Evolutionary conservation across 2,888 invertebrate species (phyloP).

Genomic region (Drosophila helvetica): DNA sequence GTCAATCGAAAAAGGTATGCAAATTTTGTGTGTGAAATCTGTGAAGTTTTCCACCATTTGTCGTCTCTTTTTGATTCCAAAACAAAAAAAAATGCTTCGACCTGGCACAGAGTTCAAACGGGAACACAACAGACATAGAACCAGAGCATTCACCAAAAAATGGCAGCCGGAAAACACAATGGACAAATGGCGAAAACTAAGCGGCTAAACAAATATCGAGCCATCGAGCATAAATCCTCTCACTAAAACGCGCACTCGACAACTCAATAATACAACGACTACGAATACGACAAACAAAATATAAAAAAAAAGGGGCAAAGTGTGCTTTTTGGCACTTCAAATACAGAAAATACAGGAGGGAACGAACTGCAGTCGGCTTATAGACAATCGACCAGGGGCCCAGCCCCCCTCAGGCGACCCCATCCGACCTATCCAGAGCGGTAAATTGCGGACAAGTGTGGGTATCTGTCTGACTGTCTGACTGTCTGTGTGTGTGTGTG

Average conservation of each 20-base stretch:
- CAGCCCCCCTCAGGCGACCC: constrained; percentile 2
- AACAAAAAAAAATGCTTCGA: too few species aligned
- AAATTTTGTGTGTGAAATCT: background rate
- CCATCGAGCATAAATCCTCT: constrained; percentile 68
- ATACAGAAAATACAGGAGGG: constrained; percentile 32
- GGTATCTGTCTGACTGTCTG: background rate
- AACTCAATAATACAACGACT: constrained; percentile 43
- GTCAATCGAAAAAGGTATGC: background rate
- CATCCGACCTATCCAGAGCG: constrained; percentile 2
- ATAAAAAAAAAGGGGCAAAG: constrained; percentile 39
- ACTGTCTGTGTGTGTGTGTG: constrained; percentile 36
- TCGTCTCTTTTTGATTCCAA: too few species aligned
- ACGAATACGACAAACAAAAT: constrained; percentile 6
- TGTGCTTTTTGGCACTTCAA: constrained; percentile 78
- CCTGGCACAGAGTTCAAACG: constrained; percentile 1
- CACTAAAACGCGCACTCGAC: constrained; percentile 68
- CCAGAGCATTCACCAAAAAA: background rate
- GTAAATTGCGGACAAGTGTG: constrained; percentile 40
- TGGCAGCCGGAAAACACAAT: constrained; percentile 49
- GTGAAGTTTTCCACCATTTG: too few species aligned
- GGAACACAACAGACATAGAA: background rate
- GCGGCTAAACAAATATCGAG: constrained; percentile 73
- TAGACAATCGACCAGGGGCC: constrained; percentile 60
- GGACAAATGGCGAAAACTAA: constrained; percentile 63
- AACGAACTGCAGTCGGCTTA: constrained; percentile 59